Conservation (phyloP, 1,140 invertebrate genomes). For the Mya arenaria region DNA sequence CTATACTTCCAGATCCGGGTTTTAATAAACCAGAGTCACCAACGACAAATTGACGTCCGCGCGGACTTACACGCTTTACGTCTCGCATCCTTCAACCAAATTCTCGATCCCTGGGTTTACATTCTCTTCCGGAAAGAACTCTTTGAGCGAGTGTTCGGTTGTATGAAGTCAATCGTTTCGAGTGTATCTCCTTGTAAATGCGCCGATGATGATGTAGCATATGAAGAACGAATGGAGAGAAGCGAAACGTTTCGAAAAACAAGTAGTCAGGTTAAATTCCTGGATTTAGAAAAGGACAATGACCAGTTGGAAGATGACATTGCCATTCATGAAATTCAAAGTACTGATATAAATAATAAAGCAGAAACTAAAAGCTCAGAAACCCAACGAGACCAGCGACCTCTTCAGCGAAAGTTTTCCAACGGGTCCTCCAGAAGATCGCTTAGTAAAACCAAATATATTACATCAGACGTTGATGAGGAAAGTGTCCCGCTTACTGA, state of each 20-base stretch:
- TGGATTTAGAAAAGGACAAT: not conserved
- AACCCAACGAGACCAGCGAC: not conserved
- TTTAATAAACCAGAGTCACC: slow-evolving; percentile 57
- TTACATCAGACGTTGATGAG: not conserved
- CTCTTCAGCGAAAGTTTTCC: not conserved
- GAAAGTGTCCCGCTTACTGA: not conserved
- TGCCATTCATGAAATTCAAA: not conserved
- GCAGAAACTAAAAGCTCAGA: not conserved
- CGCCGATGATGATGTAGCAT: not conserved
- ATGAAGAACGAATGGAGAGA: not conserved
- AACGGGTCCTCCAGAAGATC: not conserved
- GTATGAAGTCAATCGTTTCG: not conserved
- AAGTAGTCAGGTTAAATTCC: not conserved
- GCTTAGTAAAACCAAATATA: not conserved
- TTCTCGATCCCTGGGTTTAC: slow-evolving; percentile 80
- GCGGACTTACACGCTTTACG: slow-evolving; percentile 75
- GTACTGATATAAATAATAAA: not conserved
- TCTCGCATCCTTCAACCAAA: slow-evolving; percentile 78
- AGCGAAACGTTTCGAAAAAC: not conserved
- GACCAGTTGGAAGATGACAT: not conserved
- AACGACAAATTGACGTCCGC: slow-evolving; percentile 58
- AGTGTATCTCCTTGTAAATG: not conserved
- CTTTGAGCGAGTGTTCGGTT: slow-evolving; percentile 7
- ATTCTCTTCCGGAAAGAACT: slow-evolving; percentile 78
- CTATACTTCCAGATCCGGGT: slow-evolving; percentile 62